Evolutionary conservation across 2,113 vertebrate genomes (phyloP), one percentile per base, ranked within the genome.

Genomic region (Benitochromis conjunctus): DNA sequence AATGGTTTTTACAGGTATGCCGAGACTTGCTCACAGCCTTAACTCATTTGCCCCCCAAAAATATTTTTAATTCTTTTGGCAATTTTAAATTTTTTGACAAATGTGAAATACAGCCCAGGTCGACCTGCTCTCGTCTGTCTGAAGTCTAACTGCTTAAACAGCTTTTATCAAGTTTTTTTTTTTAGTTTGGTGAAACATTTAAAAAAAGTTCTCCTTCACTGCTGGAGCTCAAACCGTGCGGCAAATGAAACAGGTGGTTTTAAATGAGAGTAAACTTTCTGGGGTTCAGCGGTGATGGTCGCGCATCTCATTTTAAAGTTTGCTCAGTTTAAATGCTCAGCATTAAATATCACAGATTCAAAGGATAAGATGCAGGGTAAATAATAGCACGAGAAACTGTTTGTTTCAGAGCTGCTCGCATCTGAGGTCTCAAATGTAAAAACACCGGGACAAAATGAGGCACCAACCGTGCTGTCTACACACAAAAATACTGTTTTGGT

Each of bases 201-300:
- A 13, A 21, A 41, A 38, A 64, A 0, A n/a, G n/a, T n/a, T 0
- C 4, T 21, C 19, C 34, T 21, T 66, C 34, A 62, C 58, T n/a
- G 9, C 60, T 64, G 60, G 18, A 66, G 62, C n/a, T 43, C 0
- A 69, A 69, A 69, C 38, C 0, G 0, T 43, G 38, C n/a, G 24
- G 11, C 12, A 24, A 9, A 43, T 16, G 64, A 71, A 71, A 43
- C n/a, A 0, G 8, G 12, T 9, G 66, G 41, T 43, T 69, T 46
- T 71, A 14, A 14, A 29, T 26, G 21, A 46, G 9, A 14, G 34
- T 13, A 21, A 64, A 64, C 34, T 0, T 66, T 66, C 18, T 41
- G 4, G 66, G 24, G 41, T 19, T 48, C 21, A 11, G 21, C 14
- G 6, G 41, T 29, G 24, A 74, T 48, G 41, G 41, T 29, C 14